Evolutionary conservation across 2,797 vertebrate genomes (phyloP).

Genomic region (Mastacembelus armatus): DNA sequence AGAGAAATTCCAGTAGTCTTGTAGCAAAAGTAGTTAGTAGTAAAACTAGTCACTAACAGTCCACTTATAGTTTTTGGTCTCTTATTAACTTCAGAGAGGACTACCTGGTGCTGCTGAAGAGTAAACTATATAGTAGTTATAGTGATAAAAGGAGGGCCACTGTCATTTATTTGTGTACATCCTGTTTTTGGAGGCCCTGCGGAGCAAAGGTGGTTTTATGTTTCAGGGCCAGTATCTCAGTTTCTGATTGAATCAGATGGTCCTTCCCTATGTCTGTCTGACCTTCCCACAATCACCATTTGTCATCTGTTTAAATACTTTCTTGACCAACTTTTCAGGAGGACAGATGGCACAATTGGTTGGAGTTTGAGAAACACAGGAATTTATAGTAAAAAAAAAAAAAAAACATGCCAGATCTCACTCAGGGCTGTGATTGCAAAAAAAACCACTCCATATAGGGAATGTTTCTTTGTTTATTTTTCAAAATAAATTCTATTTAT

Average conservation of each 20-base stretch:
- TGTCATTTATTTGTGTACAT: slow-evolving; percentile 22
- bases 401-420: slow-evolving; percentile 6
- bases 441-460: not conserved
- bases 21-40: too few relatives aligned
- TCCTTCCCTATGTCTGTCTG: slow-evolving; percentile 59
- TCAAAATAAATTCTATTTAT: not conserved
- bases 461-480: not conserved
- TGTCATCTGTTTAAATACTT: slow-evolving; percentile 62
- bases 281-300: slow-evolving; percentile 71
- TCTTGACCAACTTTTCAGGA: slow-evolving; percentile 59
- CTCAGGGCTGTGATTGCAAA: slow-evolving; percentile 26
- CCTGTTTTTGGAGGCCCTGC: slow-evolving; percentile 39
- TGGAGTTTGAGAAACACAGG: slow-evolving; percentile 27
- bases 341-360: slow-evolving; percentile 52
- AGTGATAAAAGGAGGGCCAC: not conserved
- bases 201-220: slow-evolving; percentile 65
- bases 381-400: not conserved
- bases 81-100: too few relatives aligned
- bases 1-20: too few relatives aligned
- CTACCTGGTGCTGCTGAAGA: too few relatives aligned
- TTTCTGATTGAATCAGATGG: slow-evolving; percentile 77
- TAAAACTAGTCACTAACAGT: too few relatives aligned
- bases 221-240: slow-evolving; percentile 70
- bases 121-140: too few relatives aligned
- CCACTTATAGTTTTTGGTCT: too few relatives aligned